A percentile compares a stretch with the other conserved stretches of the same genome.
phyloP scores from a whole-genome alignment of 2,797 vertebrate species.

The Sebastes nivosus region DNA sequence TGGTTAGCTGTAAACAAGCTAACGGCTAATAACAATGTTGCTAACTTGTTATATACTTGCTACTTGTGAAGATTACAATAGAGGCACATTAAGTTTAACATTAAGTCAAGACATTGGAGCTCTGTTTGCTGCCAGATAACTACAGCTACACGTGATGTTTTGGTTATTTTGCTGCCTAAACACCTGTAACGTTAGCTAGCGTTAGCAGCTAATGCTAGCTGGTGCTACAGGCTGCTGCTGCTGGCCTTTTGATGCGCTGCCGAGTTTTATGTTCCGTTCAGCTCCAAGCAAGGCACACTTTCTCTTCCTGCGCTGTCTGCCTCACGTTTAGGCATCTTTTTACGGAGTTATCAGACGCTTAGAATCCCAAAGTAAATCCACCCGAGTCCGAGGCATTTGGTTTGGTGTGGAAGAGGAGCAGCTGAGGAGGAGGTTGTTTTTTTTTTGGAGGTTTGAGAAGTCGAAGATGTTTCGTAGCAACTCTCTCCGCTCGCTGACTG shows the following conservation, averaged over 20 bases:
- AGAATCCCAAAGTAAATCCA: constrained; percentile 45
- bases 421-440: constrained; percentile 57
- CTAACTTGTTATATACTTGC: constrained; percentile 53
- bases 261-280: constrained; percentile 72
- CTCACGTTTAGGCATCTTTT: constrained; percentile 69
- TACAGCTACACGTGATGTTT: constrained; percentile 42
- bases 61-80: constrained; percentile 40
- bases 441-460: constrained; percentile 59
- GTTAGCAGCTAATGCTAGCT: constrained; percentile 58
- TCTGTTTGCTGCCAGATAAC: constrained; percentile 33
- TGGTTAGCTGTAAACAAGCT: constrained; percentile 35
- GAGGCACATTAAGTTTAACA: constrained; percentile 56
- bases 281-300: constrained; percentile 79
- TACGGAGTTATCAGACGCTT: constrained; percentile 43
- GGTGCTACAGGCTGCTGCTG: constrained; percentile 74
- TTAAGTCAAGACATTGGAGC: constrained; percentile 23
- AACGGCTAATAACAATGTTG: constrained; percentile 76
- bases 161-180: constrained; percentile 50
- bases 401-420: constrained; percentile 17
- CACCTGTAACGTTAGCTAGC: constrained; percentile 71
- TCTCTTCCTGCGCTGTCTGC: constrained; percentile 66
- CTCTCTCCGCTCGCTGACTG: constrained; percentile 32
- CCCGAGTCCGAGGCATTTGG: constrained; percentile 48
- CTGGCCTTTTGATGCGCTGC: constrained; percentile 75
- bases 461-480: constrained; percentile 72